These are phyloP conservation scores for Caenorhabditis sp. DNA, from an alignment of 2,888 invertebrate species.

Conservation along the genomic window DNA sequence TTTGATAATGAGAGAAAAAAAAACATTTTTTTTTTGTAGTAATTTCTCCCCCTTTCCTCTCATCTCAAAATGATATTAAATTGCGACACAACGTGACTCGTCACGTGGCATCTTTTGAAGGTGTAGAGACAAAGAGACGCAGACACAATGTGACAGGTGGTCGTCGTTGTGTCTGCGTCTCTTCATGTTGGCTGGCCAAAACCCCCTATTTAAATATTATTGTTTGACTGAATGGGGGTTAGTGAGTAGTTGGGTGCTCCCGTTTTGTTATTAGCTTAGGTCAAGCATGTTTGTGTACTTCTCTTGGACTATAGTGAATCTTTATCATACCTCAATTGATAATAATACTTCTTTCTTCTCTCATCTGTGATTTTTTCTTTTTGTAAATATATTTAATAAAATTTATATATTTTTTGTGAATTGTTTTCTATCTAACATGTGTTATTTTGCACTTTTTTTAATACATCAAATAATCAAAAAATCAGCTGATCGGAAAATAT, in stretches of 20 bases:
- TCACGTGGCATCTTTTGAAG: neutral
- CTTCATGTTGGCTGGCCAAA: conserved; percentile 1
- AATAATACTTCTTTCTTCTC: no score
- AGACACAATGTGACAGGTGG: neutral
- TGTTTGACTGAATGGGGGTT: neutral
- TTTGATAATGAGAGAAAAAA: neutral
- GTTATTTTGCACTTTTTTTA: neutral
- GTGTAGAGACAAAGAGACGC: neutral
- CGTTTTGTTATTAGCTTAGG: conserved; percentile 4
- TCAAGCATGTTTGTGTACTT: no score
- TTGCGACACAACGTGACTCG: conserved; percentile 1
- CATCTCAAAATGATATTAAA: neutral
- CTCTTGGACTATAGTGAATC: no score
- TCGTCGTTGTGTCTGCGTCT: neutral
- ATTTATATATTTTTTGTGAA: neutral
- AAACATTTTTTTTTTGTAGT: neutral
- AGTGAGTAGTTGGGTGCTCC: neutral
- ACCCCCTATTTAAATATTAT: neutral
- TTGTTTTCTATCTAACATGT: neutral
- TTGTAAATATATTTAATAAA: neutral
- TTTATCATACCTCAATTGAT: no score
- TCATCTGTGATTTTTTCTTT: neutral
- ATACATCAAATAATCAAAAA: neutral
- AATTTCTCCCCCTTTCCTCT: neutral
- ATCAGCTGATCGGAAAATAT: neutral